Base-by-base conservation (phyloP, 2,113 vertebrate genomes). In the Brienomyrus longianalis region DNA sequence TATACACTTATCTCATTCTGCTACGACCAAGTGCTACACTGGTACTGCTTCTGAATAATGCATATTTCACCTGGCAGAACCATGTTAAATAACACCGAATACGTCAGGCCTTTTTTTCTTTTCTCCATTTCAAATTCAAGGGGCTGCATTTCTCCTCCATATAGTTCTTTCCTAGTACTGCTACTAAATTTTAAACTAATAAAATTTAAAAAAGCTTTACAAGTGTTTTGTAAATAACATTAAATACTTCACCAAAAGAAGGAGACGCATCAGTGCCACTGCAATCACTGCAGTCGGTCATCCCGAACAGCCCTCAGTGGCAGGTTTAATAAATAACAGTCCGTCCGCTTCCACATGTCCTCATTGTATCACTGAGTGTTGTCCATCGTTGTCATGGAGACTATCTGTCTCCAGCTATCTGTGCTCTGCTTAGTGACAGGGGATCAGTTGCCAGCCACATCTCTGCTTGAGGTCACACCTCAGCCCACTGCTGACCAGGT, bases 281-380 rank as follows among this genome's bases (percentile, higher is more conserved):
- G 70, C 31, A 35, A 39, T 31, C 31, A 77, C 27, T 31, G 31
- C 70, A 31, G 31, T 13, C 15, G 0, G 13, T 35, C 70, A 77
- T 39, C 13, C 27, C 13, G 5, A 77, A 39, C 70, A 31, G 15
- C 5, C 83, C 45, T n/a, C 43, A 10, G 83, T 47, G 83, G 83
- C 83, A 84, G 39, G 21, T 84, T 45, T 84, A 45, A 84, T 84
- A 84, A 84, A 47, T 84, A 84, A 84, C 19, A 47, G 43, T 84
- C 7, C 17, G 43, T n/a, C 43, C 48, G 27, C 35, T 83, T 39
- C 62, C n/a, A 13, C 62, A 70, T 31, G 27, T 31, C 66, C 70
- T 15, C 70, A 39, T 77, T 39, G 31, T 77, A 77, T 35, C 70
- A 77, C 31, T 5, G 13, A 13, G 31, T 39, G 11, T 77, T 39